Evolutionary conservation across 2,888 invertebrate genomes (phyloP).

Genomic region (Fragum sueziense): DNA sequence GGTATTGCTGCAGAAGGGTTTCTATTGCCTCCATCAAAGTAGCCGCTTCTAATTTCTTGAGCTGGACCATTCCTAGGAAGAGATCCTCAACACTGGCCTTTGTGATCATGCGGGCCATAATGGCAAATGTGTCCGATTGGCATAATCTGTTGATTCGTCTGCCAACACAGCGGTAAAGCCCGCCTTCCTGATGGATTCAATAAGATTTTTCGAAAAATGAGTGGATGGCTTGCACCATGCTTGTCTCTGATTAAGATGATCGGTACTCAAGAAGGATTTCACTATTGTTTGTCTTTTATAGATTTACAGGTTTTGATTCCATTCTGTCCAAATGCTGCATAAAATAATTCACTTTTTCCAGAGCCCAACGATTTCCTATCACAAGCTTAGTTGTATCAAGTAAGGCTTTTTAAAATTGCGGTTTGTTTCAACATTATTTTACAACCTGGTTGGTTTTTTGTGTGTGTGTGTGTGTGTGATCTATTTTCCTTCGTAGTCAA

Average conservation of each 20-base stretch:
- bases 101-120: constrained; percentile 18
- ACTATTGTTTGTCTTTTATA: neutral
- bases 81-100: constrained; percentile 17
- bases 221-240: constrained; percentile 1
- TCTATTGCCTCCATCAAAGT: constrained; percentile 33
- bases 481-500: no score
- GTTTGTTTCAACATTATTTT: no score
- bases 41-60: constrained; percentile 39
- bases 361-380: no score
- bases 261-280: neutral
- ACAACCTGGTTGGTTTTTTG: no score
- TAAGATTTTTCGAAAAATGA: constrained; percentile 5
- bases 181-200: neutral
- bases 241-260: constrained; percentile 16
- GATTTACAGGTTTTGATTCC: no score
- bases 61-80: constrained; percentile 28
- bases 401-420: no score
- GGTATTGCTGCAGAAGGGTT: constrained; percentile 14
- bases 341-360: no score
- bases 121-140: constrained; percentile 34
- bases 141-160: constrained; percentile 42
- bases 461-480: no score
- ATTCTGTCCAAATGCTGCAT: no score
- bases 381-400: no score
- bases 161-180: constrained; percentile 11